A percentile compares a stretch with the other conserved stretches of the same genome.
phyloP scores from a whole-genome alignment of 2,113 vertebrate species.

The Prunella fulvescens region DNA sequence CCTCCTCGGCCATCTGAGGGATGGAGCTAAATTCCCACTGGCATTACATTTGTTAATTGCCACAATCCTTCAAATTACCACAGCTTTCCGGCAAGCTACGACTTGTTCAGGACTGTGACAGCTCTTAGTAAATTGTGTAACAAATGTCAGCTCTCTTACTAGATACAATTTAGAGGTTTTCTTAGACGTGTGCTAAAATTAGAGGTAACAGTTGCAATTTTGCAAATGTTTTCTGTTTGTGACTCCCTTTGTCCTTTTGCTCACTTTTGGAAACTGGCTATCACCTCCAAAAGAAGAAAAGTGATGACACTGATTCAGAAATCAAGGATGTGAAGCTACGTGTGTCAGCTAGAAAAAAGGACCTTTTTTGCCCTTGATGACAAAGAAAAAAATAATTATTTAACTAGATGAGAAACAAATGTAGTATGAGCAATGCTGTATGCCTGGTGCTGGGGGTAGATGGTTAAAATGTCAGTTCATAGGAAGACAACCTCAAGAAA shows the following conservation, averaged over 20 bases:
- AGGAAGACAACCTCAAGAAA: neutral
- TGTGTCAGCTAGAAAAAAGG: neutral
- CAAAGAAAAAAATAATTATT: neutral
- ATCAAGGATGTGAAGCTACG: neutral
- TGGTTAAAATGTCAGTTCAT: neutral
- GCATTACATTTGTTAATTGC: neutral
- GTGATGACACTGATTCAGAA: neutral
- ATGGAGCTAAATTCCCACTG: neutral
- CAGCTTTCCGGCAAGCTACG: neutral
- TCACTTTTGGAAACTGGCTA: neutral
- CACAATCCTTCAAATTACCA: neutral
- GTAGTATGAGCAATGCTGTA: neutral
- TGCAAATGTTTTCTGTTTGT: neutral
- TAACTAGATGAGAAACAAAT: neutral
- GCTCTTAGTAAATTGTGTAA: neutral
- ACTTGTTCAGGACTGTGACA: neutral
- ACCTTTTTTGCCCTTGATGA: neutral
- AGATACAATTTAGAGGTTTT: neutral
- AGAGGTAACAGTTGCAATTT: neutral
- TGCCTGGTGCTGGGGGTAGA: accelerated
- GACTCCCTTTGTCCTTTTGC: neutral
- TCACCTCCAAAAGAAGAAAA: neutral
- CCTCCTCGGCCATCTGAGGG: neutral
- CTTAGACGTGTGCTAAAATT: neutral
- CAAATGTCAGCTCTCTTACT: neutral